Evolutionary conservation across 1,140 invertebrate species (phyloP).

Genomic region (Cepaea nemoralis): DNA sequence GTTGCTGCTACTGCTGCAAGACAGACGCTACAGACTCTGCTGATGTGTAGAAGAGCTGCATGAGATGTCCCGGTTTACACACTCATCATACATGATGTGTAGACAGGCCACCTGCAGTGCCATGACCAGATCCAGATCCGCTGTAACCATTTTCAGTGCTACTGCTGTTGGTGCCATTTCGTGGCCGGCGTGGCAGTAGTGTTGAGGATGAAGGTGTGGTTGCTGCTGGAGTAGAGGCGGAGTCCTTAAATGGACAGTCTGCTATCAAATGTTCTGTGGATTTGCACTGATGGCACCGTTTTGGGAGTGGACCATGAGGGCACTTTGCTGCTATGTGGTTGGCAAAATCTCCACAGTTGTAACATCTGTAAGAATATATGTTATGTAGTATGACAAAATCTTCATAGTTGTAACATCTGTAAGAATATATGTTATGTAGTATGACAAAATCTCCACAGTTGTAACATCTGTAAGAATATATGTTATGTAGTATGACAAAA

Average conservation of each 20-base stretch:
- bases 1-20: conserved; percentile 2
- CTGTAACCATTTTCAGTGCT: conserved; percentile 41
- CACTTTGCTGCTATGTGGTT: conserved; percentile 92
- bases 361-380: conserved; percentile 83
- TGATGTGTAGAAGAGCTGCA: conserved; percentile 15
- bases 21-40: not conserved
- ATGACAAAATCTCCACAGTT: no score
- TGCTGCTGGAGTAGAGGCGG: conserved; percentile 32
- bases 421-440: no score
- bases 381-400: no score
- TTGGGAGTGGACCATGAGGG: conserved; percentile 86
- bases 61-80: not conserved
- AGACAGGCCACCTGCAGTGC: conserved; percentile 11
- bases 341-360: conserved; percentile 91
- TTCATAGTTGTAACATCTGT: no score
- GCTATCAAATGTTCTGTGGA: conserved; percentile 87
- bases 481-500: no score
- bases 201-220: conserved; percentile 1
- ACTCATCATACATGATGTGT: conserved; percentile 25
- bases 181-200: not conserved
- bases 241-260: conserved; percentile 79
- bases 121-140: conserved; percentile 34
- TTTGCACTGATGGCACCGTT: conserved; percentile 89
- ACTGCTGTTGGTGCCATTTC: conserved; percentile 43
- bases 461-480: no score